Base-by-base conservation (phyloP, 2,888 invertebrate species). In the Philereme transversata region DNA sequence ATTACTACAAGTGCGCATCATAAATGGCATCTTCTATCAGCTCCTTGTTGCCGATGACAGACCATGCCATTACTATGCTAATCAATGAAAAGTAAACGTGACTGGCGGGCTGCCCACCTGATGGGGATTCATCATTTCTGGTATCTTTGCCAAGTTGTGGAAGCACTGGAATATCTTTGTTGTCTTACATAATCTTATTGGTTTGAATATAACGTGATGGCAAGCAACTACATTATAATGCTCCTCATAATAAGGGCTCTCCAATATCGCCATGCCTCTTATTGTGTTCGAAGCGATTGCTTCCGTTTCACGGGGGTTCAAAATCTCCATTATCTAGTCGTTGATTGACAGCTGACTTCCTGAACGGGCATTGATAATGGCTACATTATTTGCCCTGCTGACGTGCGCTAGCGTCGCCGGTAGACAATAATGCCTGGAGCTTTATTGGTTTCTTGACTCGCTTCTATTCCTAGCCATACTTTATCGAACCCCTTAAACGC, bases 281-380 rank as follows among this genome's bases (percentile, higher is more conserved):
- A 64, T 65, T 64, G 60, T 64, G 63, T 68, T 68, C 69, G 67
- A 72, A 77, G 82, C 79, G 78, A 75, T 75, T 78, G 79, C 77
- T 84, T 87, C 88, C 86, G 84, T 79, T 74, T 72, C 75, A 79
- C 82, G 81, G 69, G 81, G 80, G 84, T 84, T 87, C 84, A 85
- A 84, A 83, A 83, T 86, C 83, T 83, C 83, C 74, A 86, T 89
- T 88, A 89, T 88, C 83, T 82, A 72, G 68, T 73, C 69, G 79
- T 81, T 88, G 89, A 90, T 90, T 88, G 89, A 90, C 89, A 86
- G 84, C 81, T 74, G 75, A 82, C 87, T 84, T 90, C 88, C 87
- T 87, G 76, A 69, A 72, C 68, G 72, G n/a, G n/a, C n/a, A n/a
- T n/a, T n/a, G n/a, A n/a, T n/a, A n/a, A n/a, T n/a, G n/a, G n/a